Evolutionary conservation across 2,888 invertebrate genomes (phyloP).

Genomic region (Metellina segmentata): DNA sequence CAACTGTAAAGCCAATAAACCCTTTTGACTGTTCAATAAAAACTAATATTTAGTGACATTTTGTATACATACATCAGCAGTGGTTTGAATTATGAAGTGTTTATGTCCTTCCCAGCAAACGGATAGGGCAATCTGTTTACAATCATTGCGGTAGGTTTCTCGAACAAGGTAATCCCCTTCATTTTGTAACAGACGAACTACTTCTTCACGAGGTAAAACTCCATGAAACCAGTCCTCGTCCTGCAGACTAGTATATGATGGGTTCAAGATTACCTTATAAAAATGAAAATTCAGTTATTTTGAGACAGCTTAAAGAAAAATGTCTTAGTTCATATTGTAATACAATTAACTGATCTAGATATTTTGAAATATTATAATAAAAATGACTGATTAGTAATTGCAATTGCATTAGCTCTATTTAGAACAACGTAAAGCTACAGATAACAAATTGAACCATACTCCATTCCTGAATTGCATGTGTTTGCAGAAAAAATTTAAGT

Average conservation of each 20-base stretch:
- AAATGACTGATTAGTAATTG: too few species aligned
- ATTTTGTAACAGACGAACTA: conserved; percentile 92
- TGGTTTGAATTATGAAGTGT: conserved; percentile 98
- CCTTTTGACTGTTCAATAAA: neutral
- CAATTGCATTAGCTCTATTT: too few species aligned
- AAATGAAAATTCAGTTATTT: neutral
- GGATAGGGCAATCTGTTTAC: conserved; percentile 94
- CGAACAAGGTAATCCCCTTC: conserved; percentile 97
- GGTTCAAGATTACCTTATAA: conserved; percentile 75
- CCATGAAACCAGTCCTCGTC: conserved; percentile 98
- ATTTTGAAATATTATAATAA: too few species aligned
- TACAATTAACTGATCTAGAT: too few species aligned
- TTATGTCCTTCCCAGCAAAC: conserved; percentile 98
- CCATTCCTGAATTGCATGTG: too few species aligned
- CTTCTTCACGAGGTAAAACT: conserved; percentile 96
- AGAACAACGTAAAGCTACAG: too few species aligned
- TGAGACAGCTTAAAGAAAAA: too few species aligned
- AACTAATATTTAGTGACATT: neutral
- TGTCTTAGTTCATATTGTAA: too few species aligned
- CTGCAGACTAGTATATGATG: conserved; percentile 84
- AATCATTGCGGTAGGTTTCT: conserved; percentile 94
- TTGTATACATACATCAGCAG: conserved; percentile 87
- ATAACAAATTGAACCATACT: too few species aligned
- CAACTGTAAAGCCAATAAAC: too few species aligned
- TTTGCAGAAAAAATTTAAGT: too few species aligned